Evolutionary conservation across 1,140 invertebrate genomes (phyloP).

Genomic region (Aphis craccivora): DNA sequence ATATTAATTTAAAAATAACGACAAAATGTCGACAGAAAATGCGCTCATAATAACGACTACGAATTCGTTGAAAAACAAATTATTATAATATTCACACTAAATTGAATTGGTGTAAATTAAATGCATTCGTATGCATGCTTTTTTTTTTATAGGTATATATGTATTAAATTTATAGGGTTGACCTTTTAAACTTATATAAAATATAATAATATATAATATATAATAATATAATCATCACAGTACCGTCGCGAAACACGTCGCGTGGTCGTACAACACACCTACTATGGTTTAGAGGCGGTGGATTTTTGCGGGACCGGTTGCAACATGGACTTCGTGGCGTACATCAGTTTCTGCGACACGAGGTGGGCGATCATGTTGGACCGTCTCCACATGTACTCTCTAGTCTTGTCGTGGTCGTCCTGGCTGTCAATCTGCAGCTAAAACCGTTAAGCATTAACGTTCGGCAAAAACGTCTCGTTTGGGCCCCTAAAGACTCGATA

Average conservation of each 20-base stretch:
- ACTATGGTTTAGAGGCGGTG: slow-evolving; percentile 25
- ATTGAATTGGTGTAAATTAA: too few relatives aligned
- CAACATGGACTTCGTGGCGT: slow-evolving; percentile 79
- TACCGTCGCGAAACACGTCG: not conserved
- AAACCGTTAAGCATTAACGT: slow-evolving; percentile 54
- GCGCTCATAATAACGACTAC: too few relatives aligned
- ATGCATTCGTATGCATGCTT: too few relatives aligned
- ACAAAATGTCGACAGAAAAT: too few relatives aligned
- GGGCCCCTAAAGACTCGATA: not conserved
- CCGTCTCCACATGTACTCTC: slow-evolving; percentile 81
- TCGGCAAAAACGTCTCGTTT: slow-evolving; percentile 21
- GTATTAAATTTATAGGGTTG: not conserved
- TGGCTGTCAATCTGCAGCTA: slow-evolving; percentile 76
- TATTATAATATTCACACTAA: too few relatives aligned
- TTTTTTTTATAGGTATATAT: too few relatives aligned
- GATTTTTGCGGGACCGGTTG: slow-evolving; percentile 62
- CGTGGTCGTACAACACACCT: not conserved
- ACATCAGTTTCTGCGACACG: slow-evolving; percentile 79
- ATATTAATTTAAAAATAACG: too few relatives aligned
- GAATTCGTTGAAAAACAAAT: too few relatives aligned
- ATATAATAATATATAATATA: not conserved
- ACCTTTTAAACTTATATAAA: not conserved
- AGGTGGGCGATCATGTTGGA: slow-evolving; percentile 82
- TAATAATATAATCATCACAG: not conserved
- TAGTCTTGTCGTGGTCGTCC: slow-evolving; percentile 74